phyloP scores from a whole-genome alignment of 2,113 vertebrate species.

The Syrrhaptes paradoxus region DNA sequence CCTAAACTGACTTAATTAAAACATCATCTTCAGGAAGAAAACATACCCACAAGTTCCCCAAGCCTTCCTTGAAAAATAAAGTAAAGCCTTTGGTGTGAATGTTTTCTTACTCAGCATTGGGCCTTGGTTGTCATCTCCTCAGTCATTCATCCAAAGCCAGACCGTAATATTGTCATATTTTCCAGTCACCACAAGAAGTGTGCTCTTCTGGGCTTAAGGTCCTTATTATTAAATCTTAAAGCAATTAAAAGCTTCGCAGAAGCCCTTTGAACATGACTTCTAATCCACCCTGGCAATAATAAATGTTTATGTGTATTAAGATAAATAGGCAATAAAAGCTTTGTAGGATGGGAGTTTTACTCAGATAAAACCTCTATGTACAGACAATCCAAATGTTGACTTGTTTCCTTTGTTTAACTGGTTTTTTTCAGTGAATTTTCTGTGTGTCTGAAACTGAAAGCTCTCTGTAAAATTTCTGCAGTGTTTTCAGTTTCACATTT shows the following conservation, averaged over 20 bases:
- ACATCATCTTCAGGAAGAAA: background rate
- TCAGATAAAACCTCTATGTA: background rate
- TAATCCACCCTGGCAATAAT: background rate
- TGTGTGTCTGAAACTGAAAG: background rate
- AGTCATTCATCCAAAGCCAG: background rate
- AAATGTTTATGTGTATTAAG: background rate
- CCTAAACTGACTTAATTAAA: background rate
- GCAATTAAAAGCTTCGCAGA: constrained; percentile 2
- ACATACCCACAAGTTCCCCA: fast-evolving
- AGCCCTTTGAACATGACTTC: background rate
- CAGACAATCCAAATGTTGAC: background rate
- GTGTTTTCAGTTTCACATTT: background rate
- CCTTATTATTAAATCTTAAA: background rate
- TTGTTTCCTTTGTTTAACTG: background rate
- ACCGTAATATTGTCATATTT: background rate
- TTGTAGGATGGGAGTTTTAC: background rate
- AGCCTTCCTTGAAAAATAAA: background rate
- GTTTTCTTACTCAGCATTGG: background rate
- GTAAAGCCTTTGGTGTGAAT: background rate
- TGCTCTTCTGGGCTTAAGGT: background rate
- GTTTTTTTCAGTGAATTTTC: background rate
- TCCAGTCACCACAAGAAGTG: background rate
- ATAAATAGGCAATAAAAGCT: constrained; percentile 2
- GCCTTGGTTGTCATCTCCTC: background rate
- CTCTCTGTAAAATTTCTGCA: background rate